Evolutionary conservation across 2,797 vertebrate genomes (phyloP).

Genomic region (Falco cherrug): DNA sequence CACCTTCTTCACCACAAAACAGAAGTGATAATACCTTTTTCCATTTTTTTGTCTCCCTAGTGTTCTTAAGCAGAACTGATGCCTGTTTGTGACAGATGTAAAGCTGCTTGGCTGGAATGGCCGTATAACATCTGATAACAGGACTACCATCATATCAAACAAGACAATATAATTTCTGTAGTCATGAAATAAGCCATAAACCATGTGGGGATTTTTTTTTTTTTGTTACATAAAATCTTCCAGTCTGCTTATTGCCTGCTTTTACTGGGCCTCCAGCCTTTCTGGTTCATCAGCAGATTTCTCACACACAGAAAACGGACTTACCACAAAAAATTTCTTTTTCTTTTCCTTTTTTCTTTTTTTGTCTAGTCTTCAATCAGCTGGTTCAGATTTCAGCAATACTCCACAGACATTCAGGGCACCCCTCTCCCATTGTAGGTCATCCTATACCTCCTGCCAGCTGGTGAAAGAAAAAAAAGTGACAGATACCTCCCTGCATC

Average conservation of each 20-base stretch:
- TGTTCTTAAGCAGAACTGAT: background rate
- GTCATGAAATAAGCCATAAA: background rate
- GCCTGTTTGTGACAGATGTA: background rate
- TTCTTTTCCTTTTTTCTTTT: background rate
- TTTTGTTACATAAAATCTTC: background rate
- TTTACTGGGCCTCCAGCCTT: background rate
- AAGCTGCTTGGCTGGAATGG: background rate
- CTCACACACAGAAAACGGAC: background rate
- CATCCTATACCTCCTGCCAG: background rate
- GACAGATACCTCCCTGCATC: background rate
- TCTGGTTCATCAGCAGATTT: background rate
- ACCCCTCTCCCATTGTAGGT: background rate
- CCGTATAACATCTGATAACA: background rate
- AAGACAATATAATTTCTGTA: background rate
- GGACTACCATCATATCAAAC: background rate
- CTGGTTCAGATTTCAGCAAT: background rate
- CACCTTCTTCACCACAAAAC: background rate
- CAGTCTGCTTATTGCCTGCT: background rate
- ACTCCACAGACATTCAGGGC: background rate
- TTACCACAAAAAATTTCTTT: background rate
- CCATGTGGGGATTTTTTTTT: no score
- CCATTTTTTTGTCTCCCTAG: rapidly evolving
- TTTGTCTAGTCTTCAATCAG: background rate
- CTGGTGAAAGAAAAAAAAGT: background rate
- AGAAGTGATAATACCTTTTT: background rate